These are phyloP conservation scores for Schlechtendalia chinensis DNA, from an alignment of 1,140 invertebrate species.

Conservation along the genomic window DNA sequence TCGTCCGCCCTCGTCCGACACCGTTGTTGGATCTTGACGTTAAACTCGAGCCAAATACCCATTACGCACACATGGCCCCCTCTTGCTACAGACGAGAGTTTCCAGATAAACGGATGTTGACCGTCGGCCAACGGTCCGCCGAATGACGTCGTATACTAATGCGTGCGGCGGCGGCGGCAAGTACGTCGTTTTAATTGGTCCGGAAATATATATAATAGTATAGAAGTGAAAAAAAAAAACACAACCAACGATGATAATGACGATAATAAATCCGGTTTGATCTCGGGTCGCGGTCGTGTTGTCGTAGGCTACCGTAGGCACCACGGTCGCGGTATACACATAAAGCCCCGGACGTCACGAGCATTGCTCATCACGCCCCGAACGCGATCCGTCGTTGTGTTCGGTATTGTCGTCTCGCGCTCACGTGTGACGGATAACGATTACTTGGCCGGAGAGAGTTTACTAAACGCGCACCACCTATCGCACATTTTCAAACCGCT, in stretches of 20 bases:
- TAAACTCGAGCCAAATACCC: slow-evolving; percentile 34
- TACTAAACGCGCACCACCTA: not conserved
- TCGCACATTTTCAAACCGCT: not conserved
- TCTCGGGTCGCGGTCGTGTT: not conserved
- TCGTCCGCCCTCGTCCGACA: slow-evolving; percentile 9
- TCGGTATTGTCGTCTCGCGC: not conserved
- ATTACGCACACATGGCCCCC: slow-evolving; percentile 42
- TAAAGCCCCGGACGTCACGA: no score
- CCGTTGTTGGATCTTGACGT: slow-evolving; percentile 13
- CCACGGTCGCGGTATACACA: no score
- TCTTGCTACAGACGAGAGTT: slow-evolving; percentile 14
- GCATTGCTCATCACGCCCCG: not conserved
- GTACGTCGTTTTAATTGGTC: slow-evolving; percentile 30
- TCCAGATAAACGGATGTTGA: slow-evolving; percentile 46
- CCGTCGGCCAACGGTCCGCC: slow-evolving; percentile 11
- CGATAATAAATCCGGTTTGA: not conserved
- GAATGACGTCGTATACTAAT: slow-evolving; percentile 12
- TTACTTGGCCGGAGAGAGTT: not conserved
- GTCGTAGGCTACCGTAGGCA: no score
- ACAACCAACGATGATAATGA: no score
- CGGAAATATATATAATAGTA: slow-evolving; percentile 1
- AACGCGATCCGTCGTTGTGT: not conserved
- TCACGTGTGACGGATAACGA: not conserved
- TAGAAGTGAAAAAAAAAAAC: no score
- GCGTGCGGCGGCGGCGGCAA: not conserved